These are phyloP conservation scores for Canis aureus DNA, from an alignment of 2,113 vertebrate genomes.

Conservation along the genomic window DNA sequence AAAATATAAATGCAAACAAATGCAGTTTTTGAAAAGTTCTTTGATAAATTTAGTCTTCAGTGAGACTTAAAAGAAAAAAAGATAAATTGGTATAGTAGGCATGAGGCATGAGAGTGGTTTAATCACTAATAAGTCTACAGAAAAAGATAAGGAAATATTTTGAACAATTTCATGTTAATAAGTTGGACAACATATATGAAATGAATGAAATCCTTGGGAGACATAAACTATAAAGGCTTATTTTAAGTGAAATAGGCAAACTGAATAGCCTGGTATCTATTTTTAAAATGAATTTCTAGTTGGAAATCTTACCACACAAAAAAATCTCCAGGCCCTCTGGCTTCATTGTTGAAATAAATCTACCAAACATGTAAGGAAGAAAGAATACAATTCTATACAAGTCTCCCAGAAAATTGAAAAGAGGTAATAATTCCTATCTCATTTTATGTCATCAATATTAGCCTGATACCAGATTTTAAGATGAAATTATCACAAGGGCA, in stretches of 20 bases:
- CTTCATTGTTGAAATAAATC: slow-evolving; percentile 17
- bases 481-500: background rate
- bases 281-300: background rate
- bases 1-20: background rate
- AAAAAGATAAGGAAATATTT: background rate
- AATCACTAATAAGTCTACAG: background rate
- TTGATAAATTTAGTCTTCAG: background rate
- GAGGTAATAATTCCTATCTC: background rate
- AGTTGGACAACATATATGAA: background rate
- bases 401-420: background rate
- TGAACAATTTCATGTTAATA: background rate
- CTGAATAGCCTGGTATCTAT: background rate
- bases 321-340: background rate
- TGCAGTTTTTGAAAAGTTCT: background rate
- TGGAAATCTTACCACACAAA: background rate
- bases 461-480: background rate
- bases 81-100: background rate
- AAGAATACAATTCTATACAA: background rate
- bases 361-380: background rate
- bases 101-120: background rate
- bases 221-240: background rate
- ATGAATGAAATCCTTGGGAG: background rate
- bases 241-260: background rate
- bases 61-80: background rate
- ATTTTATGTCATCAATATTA: background rate